Evolutionary conservation across 2,888 invertebrate species (phyloP).

Genomic region (Balanococcus diminutus): DNA sequence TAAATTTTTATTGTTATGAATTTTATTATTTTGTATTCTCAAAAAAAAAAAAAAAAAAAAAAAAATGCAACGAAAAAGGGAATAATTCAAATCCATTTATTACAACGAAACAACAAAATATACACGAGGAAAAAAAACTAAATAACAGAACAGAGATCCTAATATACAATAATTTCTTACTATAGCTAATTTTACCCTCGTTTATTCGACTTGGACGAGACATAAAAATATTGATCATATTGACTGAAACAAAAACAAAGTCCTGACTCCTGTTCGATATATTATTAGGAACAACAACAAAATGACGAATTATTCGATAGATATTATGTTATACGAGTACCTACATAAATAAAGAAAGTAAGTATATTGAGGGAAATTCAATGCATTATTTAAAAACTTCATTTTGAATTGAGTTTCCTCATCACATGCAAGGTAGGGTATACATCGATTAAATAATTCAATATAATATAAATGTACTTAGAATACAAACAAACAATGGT

Average conservation of each 20-base stretch:
- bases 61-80: no score
- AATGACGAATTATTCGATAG: neutral
- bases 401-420: neutral
- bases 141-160: slow-evolving; percentile 14
- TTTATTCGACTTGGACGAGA: neutral
- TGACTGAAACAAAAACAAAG: neutral
- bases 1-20: neutral
- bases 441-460: neutral
- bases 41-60: no score
- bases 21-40: neutral
- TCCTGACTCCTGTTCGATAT: neutral
- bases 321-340: neutral
- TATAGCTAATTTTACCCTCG: neutral
- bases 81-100: no score
- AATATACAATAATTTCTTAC: neutral
- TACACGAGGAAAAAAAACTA: neutral
- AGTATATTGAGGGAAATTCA: neutral
- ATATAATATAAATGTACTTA: neutral
- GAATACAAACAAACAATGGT: neutral
- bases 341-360: neutral
- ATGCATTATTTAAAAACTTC: neutral
- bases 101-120: neutral
- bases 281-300: neutral
- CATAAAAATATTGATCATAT: neutral
- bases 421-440: neutral